phyloP scores from a whole-genome alignment of 2,888 invertebrate species.

The Temnothorax unifasciatus region DNA sequence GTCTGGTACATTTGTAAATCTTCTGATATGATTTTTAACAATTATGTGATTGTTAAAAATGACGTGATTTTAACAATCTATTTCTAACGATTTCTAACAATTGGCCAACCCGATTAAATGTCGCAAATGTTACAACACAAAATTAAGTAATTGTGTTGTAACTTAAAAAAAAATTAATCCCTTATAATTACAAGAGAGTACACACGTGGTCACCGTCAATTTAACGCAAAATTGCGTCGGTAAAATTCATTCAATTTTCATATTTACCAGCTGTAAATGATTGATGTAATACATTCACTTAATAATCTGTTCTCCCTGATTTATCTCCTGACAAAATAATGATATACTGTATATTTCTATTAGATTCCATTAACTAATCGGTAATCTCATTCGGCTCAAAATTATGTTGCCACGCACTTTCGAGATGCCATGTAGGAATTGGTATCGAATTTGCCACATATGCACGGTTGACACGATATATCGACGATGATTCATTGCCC shows the following conservation, averaged over 20 bases:
- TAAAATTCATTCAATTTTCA: conserved; percentile 48
- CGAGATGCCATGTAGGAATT: conserved; percentile 53
- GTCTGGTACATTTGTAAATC: no score
- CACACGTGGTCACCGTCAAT: background rate
- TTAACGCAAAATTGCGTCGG: conserved; percentile 14
- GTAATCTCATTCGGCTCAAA: conserved; percentile 50
- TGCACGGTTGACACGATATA: conserved; percentile 65
- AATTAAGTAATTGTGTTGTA: conserved; percentile 12
- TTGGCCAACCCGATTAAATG: background rate
- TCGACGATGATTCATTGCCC: conserved; percentile 73
- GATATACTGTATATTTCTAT: conserved; percentile 47
- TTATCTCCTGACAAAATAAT: conserved; percentile 48
- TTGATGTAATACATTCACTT: conserved; percentile 53
- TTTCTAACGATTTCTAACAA: background rate
- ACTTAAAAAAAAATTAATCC: conserved; percentile 11
- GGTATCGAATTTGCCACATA: conserved; percentile 53
- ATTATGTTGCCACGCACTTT: conserved; percentile 52
- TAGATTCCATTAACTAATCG: conserved; percentile 58
- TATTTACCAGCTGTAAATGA: conserved; percentile 44
- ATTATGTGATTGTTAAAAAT: no score
- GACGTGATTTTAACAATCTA: background rate
- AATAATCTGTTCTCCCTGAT: conserved; percentile 46
- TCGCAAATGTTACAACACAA: background rate
- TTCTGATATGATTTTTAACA: conserved; percentile 8
- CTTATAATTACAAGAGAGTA: background rate